These are phyloP conservation scores for Ovis aries DNA, from an alignment of 2,113 vertebrate genomes.

Conservation along the genomic window ARS-UI_Ramb_v3.0 NC_056056.1:147508501-147509000, in stretches of 20 bases:
- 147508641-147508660: not conserved
- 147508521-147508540: not conserved
- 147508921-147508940: not conserved
- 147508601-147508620: not conserved
- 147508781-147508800: not conserved
- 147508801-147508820: too few species aligned
- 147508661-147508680: not conserved
- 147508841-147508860: not conserved
- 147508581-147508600: not conserved
- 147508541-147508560: not conserved
- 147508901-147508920: not conserved
- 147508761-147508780: not conserved
- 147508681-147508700: not conserved
- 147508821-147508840: not conserved
- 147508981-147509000: not conserved
- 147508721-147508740: not conserved
- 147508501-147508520: not conserved
- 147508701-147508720: not conserved
- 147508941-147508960: not conserved
- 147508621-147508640: not conserved
- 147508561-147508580: not conserved
- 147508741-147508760: not conserved
- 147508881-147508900: not conserved
- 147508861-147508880: not conserved
- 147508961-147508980: not conserved